Evolutionary conservation across 2,797 vertebrate species (phyloP).

Genomic region (Anabacerthia variegaticeps): DNA sequence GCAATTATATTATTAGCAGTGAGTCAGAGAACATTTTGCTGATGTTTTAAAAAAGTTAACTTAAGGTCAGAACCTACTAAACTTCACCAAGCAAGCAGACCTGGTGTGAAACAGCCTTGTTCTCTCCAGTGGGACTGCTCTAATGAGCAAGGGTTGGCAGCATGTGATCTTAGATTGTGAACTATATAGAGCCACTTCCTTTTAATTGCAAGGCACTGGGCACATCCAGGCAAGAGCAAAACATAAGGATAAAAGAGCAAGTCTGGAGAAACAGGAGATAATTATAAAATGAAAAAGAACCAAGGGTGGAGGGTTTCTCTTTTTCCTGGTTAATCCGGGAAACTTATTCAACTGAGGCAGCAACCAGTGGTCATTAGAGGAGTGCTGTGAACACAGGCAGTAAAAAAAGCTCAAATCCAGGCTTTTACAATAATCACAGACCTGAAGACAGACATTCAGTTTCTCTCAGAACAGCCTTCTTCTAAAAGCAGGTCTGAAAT

Average conservation of each 20-base stretch:
- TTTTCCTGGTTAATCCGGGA: conserved; percentile 11
- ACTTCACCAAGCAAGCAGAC: not conserved
- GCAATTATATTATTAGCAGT: not conserved
- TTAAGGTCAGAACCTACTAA: conserved; percentile 12
- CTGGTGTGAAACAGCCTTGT: not conserved
- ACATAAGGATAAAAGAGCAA: conserved; percentile 11
- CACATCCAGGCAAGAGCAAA: conserved; percentile 30
- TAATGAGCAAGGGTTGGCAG: conserved; percentile 31
- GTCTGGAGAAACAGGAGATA: conserved; percentile 5
- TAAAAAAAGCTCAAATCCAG: conserved; percentile 5
- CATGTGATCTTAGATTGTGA: not conserved
- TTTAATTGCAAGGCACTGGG: conserved; percentile 52
- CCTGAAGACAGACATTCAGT: not conserved
- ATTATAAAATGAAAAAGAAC: conserved; percentile 46
- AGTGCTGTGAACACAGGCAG: not conserved
- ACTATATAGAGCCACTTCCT: not conserved
- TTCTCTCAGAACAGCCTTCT: not conserved
- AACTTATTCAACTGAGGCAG: conserved; percentile 8
- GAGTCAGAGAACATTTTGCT: conserved; percentile 28
- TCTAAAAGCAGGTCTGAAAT: conserved; percentile 11
- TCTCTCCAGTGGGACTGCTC: not conserved
- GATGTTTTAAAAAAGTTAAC: not conserved
- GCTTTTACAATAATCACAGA: conserved; percentile 32
- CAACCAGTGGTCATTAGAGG: conserved; percentile 36
- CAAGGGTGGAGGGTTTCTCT: conserved; percentile 9